Conservation (phyloP, 2,888 invertebrate genomes). For the Drosophila affinis region DNA sequence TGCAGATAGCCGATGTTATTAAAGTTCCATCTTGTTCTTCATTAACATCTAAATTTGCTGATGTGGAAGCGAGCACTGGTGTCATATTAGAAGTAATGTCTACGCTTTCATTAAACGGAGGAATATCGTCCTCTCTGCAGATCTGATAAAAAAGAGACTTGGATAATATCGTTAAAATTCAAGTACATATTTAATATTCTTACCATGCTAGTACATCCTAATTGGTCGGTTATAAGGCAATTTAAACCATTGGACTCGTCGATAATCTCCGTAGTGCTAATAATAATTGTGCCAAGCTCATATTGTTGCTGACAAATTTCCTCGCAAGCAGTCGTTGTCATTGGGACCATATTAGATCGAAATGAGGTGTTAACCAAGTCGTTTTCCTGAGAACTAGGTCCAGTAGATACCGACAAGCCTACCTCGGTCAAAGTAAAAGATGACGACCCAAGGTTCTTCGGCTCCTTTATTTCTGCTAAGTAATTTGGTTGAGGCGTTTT, state of each 20-base stretch:
- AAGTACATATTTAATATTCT: not conserved
- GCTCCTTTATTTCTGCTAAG: slow-evolving; percentile 1
- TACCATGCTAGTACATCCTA: slow-evolving; percentile 61
- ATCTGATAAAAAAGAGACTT: slow-evolving; percentile 43
- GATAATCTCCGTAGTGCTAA: slow-evolving; percentile 51
- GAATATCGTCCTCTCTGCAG: slow-evolving; percentile 66
- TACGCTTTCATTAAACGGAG: slow-evolving; percentile 61
- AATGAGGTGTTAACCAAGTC: slow-evolving; percentile 21
- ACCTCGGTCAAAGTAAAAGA: slow-evolving; percentile 16
- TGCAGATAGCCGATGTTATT: slow-evolving; percentile 23
- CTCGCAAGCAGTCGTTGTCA: slow-evolving; percentile 24
- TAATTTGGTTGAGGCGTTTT: not conserved
- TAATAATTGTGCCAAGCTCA: slow-evolving; percentile 70
- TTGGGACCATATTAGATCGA: slow-evolving; percentile 23
- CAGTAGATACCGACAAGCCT: slow-evolving; percentile 26
- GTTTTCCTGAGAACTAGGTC: not conserved
- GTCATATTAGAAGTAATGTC: slow-evolving; percentile 67
- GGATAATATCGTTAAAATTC: slow-evolving; percentile 10
- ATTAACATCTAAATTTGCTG: slow-evolving; percentile 24
- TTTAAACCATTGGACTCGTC: slow-evolving; percentile 42
- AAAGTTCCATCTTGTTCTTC: slow-evolving; percentile 38
- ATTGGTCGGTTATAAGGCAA: slow-evolving; percentile 45
- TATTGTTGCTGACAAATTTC: slow-evolving; percentile 48
- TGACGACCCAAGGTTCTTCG: slow-evolving; percentile 3
- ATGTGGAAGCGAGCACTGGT: slow-evolving; percentile 10